Evolutionary conservation across 1,140 invertebrate species (phyloP), one percentile per base, ranked within the genome.

Genomic region (Drosophila hydei): DNA sequence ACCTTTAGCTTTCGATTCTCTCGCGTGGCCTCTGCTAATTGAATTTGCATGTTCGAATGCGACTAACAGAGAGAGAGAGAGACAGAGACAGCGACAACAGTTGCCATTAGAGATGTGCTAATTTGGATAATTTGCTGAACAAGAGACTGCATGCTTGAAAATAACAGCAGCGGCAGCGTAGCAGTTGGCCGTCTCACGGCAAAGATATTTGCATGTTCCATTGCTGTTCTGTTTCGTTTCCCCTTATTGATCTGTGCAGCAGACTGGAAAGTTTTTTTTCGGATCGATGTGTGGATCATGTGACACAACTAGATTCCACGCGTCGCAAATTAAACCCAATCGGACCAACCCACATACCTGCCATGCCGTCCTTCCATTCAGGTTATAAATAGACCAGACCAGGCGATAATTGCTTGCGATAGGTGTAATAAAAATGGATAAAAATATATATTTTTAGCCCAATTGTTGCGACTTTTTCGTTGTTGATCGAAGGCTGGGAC

Each of bases 251-350:
- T 45, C 73, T 83, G 75, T 77, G 70, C 79, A 81, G 47, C 56
- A 77, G 79, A 84, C 79, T 84, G 80, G 80, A 84, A 85, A 84
- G 72, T 85, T 84, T 76, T 78, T 25, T 14, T 21, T 19, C 36
- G 14, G 25, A 7, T 18, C 42, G 6, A 8, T n/a, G n/a, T n/a
- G n/a, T n/a, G n/a, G 21, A 79, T 80, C 77, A 80, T 80, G 77
- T 79, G 77, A 77, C 76, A 30, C 27, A 30, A 30, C 27, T 73
- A 61, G 36, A 51, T 76, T 76, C 30, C 64, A 76, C 73, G 73
- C 72, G 73, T 52, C 64, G 67, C 65, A 63, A 52, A 71, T 76
- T 61, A 76, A 63, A 76, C 30, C 51, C 30, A 67, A n/a, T n/a
- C 51, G 27, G 52, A 43, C 50, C 52, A 21, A 23, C 6, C 38